phyloP scores from a whole-genome alignment of 2,888 invertebrate genomes.

The Metellina segmentata region DNA sequence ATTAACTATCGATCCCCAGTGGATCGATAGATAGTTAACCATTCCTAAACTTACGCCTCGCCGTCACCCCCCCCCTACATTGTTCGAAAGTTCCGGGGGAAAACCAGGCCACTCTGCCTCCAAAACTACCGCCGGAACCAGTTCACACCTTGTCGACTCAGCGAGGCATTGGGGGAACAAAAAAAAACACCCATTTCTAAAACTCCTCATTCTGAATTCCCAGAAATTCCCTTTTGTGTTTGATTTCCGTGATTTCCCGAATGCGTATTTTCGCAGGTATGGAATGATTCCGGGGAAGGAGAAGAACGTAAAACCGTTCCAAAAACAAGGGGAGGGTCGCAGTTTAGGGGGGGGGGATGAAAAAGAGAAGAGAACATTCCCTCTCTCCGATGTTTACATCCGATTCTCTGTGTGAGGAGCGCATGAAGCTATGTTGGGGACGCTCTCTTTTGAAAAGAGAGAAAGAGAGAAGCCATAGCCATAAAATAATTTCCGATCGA shows the following conservation, averaged over 20 bases:
- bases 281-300: neutral
- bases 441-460: slow-evolving; percentile 36
- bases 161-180: too few relatives aligned
- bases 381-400: slow-evolving; percentile 19
- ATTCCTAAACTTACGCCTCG: neutral
- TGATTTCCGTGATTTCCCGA: neutral
- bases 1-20: neutral
- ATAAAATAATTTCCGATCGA: slow-evolving; percentile 64
- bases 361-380: neutral
- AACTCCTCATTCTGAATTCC: too few relatives aligned
- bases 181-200: too few relatives aligned
- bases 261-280: neutral
- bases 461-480: slow-evolving; percentile 2
- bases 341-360: neutral
- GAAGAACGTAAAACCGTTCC: neutral
- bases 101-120: too few relatives aligned
- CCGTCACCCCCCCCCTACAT: too few relatives aligned
- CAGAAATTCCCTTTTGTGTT: neutral
- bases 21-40: neutral
- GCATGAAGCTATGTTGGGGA: neutral
- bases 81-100: too few relatives aligned
- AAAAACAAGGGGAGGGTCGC: neutral
- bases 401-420: slow-evolving; percentile 10
- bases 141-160: too few relatives aligned
- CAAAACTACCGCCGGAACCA: too few relatives aligned